Base-by-base conservation (phyloP, 2,888 invertebrate genomes). In the Pterobdella sp. region DNA sequence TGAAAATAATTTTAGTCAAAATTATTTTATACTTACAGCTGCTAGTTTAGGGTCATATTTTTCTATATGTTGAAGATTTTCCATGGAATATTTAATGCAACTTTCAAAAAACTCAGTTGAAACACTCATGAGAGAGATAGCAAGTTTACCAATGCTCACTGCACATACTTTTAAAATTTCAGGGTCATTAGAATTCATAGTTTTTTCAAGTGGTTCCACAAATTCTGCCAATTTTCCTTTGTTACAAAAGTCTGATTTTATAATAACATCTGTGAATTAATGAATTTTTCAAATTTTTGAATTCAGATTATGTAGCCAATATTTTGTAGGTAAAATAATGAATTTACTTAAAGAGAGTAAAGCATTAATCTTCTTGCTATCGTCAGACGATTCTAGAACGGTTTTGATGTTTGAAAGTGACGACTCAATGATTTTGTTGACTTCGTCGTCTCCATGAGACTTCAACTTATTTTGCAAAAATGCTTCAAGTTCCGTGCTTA, bases 131-230 rank as follows among this genome's bases (percentile, higher is more conserved):
- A 96, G 95, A 86, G 94, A 94, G 80, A 96, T 26, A 7, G 60
- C 60, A n/a, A 56, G 18, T n/a, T 56, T 56, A n/a, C 95, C 96
- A 77, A 97, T 90, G 2, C 96, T 95, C 82, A 93, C 92, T 0
- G 96, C 94, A 1, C 95, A 93, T 78, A 96, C 87, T 85, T 96
- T 94, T 92, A 96, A 94, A 0, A 96, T 93, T 26, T 90, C 90
- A 0, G 91, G 90, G 86, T 96, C 95, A 78, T 89, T 91, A 1
- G 93, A 93, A 0, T 94, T 93, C 73, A 95, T 34, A 31, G 69
- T 69, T 32, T 26, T 69, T 29, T 37, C 37, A 26, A 69, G 31
- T 26, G 69, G 52, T 18, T 52, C 52, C 4, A 42, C 4, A n/a
- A 69, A 22, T 22, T 52, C 69, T 49, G 3, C 60, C 26, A 56